phyloP scores from a whole-genome alignment of 1,140 invertebrate genomes.

The Drosophila malerkotliana region DNA sequence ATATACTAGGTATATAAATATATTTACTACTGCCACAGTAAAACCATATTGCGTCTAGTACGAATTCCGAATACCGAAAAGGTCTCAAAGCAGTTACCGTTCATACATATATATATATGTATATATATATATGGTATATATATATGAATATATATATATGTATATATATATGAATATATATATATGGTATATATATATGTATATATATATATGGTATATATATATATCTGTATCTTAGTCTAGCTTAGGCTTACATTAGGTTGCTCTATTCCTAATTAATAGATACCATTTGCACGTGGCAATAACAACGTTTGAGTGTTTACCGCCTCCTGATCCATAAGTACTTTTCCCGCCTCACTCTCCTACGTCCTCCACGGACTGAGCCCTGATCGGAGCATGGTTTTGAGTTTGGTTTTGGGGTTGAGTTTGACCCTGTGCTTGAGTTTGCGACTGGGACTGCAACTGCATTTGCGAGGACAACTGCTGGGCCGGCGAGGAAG shows the following conservation, averaged over 20 bases:
- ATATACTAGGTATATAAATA: constrained; percentile 2
- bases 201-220: constrained; percentile 30
- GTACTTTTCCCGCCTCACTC: constrained; percentile 40
- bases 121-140: no score
- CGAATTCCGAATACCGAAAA: constrained; percentile 8
- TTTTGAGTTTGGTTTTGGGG: constrained; percentile 12
- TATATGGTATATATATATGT: no score
- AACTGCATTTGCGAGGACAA: constrained; percentile 22
- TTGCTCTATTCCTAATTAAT: constrained; percentile 51
- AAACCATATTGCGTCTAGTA: constrained; percentile 12
- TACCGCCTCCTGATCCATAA: constrained; percentile 5
- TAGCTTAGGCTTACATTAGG: constrained; percentile 47
- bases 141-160: constrained; percentile 27
- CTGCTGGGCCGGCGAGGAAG: constrained; percentile 52
- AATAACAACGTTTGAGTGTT: constrained; percentile 47
- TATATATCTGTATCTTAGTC: constrained; percentile 40
- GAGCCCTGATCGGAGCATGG: constrained; percentile 3
- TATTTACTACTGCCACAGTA: constrained; percentile 1
- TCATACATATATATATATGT: constrained; percentile 34
- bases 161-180: constrained; percentile 39
- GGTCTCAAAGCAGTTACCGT: background rate
- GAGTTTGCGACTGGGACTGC: constrained; percentile 18
- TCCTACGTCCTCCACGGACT: constrained; percentile 46
- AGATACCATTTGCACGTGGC: constrained; percentile 70
- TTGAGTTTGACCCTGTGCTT: constrained; percentile 8